These are phyloP conservation scores for Trichonephila inaurata DNA, from an alignment of 1,140 invertebrate genomes.

Conservation along the genomic window DNA sequence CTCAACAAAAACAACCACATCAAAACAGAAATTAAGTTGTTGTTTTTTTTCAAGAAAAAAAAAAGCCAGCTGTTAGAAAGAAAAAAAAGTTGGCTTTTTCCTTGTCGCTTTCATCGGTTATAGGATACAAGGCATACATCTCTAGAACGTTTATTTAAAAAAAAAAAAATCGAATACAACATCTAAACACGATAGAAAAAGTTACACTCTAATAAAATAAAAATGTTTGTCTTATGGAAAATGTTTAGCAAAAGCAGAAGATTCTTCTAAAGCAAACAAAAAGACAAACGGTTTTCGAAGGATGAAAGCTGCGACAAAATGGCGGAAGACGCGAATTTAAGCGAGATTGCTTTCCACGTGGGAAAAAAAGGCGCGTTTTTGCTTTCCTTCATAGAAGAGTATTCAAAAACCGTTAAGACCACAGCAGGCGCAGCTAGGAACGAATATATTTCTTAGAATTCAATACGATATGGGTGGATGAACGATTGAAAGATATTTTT, in stretches of 20 bases:
- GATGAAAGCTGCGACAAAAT: background rate
- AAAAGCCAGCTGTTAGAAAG: background rate
- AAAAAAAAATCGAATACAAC: background rate
- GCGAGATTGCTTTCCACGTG: too few species aligned
- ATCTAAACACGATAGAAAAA: background rate
- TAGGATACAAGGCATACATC: background rate
- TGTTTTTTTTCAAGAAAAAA: background rate
- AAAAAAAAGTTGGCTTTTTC: background rate
- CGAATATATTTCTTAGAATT: too few species aligned
- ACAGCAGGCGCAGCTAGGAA: too few species aligned
- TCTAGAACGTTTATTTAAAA: conserved; percentile 8
- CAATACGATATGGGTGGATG: too few species aligned
- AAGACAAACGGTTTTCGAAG: background rate
- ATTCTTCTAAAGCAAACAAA: background rate
- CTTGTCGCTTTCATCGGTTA: background rate
- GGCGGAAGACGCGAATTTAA: background rate
- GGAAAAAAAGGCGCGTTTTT: too few species aligned
- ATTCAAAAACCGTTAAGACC: too few species aligned
- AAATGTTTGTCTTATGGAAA: conserved; percentile 9
- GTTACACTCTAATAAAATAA: background rate
- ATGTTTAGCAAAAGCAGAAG: background rate
- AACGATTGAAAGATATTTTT: too few species aligned
- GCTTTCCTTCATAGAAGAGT: too few species aligned
- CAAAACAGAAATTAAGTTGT: background rate
- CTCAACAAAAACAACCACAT: background rate